A percentile compares a stretch with the other conserved stretches of the same genome.
Evolutionary conservation across 2,113 vertebrate genomes (phyloP).

Genomic region (Trichomycterus rosablanca): DNA sequence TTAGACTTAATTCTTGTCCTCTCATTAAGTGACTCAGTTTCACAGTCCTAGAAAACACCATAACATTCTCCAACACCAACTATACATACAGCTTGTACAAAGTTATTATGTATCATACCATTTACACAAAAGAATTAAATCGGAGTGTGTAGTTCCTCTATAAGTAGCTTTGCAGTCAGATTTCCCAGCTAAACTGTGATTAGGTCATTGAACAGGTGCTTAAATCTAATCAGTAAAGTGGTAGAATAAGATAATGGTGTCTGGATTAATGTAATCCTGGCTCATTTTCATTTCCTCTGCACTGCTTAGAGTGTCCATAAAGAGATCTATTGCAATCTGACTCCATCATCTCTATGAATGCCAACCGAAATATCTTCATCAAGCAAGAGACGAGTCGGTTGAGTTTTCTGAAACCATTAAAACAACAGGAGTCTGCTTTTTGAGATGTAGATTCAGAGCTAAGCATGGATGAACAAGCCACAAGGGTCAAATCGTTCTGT

Average conservation of each 20-base stretch:
- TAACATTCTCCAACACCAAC: too few species aligned
- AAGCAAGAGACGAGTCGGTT: slow-evolving; percentile 2
- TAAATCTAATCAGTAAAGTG: slow-evolving; percentile 35
- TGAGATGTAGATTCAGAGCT: too few species aligned
- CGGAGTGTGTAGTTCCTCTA: background rate
- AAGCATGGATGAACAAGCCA: too few species aligned
- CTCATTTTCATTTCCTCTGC: slow-evolving; percentile 40
- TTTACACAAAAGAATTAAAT: slow-evolving; percentile 21
- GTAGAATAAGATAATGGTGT: slow-evolving; percentile 36
- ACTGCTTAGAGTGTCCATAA: slow-evolving; percentile 34
- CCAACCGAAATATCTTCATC: slow-evolving; percentile 19
- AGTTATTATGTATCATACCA: background rate
- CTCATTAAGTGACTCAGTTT: too few species aligned
- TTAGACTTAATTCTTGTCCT: too few species aligned
- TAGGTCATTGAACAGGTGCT: slow-evolving; percentile 35
- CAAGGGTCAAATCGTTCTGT: too few species aligned
- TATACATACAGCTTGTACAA: background rate
- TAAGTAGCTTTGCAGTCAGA: slow-evolving; percentile 30
- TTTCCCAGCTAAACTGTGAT: slow-evolving; percentile 30
- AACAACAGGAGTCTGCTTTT: background rate
- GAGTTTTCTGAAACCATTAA: slow-evolving; percentile 11
- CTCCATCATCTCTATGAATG: slow-evolving; percentile 17
- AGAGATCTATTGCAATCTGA: slow-evolving; percentile 35
- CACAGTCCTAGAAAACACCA: too few species aligned
- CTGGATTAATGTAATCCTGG: slow-evolving; percentile 39